phyloP scores from a whole-genome alignment of 2,888 invertebrate species.

The Philhelius pedissequus region DNA sequence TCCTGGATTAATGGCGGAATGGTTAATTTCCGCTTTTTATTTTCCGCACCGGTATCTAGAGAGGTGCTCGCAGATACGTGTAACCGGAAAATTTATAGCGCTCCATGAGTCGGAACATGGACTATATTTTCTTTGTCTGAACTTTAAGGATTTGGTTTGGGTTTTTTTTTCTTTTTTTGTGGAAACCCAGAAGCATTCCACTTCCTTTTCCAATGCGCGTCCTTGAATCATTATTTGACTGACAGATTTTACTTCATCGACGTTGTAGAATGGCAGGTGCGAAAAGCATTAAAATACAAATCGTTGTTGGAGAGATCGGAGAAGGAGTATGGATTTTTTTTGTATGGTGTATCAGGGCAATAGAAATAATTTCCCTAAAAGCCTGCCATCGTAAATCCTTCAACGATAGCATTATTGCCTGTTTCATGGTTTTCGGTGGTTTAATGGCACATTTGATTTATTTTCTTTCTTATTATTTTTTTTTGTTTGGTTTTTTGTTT shows the following conservation, averaged over 20 bases:
- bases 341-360: neutral
- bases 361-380: constrained; percentile 41
- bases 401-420: constrained; percentile 11
- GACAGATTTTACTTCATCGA: neutral
- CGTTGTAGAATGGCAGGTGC: neutral
- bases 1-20: neutral
- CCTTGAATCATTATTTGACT: neutral
- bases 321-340: neutral
- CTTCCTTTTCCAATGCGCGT: neutral
- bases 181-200: neutral
- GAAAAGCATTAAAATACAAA: neutral
- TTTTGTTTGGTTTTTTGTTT: too few relatives aligned
- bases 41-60: neutral
- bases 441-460: constrained; percentile 12
- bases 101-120: neutral
- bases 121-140: neutral
- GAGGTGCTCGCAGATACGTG: neutral
- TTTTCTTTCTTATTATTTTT: neutral
- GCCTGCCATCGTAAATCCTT: constrained; percentile 29
- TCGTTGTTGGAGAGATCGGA: neutral
- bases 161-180: too few relatives aligned
- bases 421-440: constrained; percentile 32
- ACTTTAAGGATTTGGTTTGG: neutral
- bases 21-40: neutral
- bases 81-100: neutral